These are phyloP conservation scores for Plumapathes pennacea DNA, from an alignment of 92 coral and sea anemone genomes.

Conservation along the genomic window DNA sequence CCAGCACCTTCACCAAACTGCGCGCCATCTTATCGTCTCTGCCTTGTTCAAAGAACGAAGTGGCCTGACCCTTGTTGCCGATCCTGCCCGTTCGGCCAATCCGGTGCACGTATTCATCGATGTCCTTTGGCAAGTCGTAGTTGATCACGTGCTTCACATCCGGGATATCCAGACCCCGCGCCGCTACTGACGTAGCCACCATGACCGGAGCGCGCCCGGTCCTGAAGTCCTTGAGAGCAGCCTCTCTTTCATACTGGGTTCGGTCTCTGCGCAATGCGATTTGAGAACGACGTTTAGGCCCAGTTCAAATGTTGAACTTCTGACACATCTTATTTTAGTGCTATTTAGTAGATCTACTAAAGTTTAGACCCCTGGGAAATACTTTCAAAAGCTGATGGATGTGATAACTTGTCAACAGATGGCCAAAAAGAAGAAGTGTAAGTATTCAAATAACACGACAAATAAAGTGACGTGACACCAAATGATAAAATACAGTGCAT, in stretches of 20 bases:
- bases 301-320: too few species aligned
- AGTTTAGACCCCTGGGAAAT: too few species aligned
- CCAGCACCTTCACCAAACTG: constrained; percentile 87
- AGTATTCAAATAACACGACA: too few species aligned
- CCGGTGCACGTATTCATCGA: constrained; percentile 98
- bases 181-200: constrained; percentile 99
- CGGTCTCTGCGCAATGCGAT: constrained; percentile 81
- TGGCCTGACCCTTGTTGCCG: constrained; percentile 93
- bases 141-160: constrained; percentile 97
- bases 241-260: constrained; percentile 88
- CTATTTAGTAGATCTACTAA: too few species aligned
- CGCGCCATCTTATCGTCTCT: constrained; percentile 90
- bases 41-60: constrained; percentile 86
- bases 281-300: too few species aligned
- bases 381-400: too few species aligned
- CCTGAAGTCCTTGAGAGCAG: constrained; percentile 92
- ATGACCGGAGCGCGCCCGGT: constrained; percentile 88
- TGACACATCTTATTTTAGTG: too few species aligned
- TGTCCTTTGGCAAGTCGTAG: constrained; percentile 88
- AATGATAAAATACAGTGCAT: too few species aligned
- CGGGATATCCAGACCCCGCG: constrained; percentile 97
- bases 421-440: too few species aligned
- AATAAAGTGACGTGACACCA: too few species aligned
- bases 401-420: too few species aligned
- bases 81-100: constrained; percentile 98